Conservation (phyloP, 2,113 vertebrate species). For the Perognathus longimembris region DNA sequence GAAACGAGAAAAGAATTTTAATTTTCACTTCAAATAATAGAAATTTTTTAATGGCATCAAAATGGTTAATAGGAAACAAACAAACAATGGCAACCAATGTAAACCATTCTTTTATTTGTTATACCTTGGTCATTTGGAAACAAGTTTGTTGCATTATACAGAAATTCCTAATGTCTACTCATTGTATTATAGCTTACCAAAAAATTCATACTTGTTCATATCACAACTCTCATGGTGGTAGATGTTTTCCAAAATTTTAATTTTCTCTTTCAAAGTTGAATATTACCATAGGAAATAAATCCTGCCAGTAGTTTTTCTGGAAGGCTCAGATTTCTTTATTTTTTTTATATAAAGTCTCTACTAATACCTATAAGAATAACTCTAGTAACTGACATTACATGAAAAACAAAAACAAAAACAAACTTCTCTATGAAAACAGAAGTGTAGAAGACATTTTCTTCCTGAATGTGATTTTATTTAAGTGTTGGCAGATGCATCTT, state of each 20-base stretch:
- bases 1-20: neutral
- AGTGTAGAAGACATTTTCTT: neutral
- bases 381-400: neutral
- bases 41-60: neutral
- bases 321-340: neutral
- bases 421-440: neutral
- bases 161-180: neutral
- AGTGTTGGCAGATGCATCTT: neutral
- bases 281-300: neutral
- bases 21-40: neutral
- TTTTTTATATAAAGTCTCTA: neutral
- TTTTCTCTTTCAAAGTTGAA: neutral
- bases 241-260: neutral
- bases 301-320: neutral
- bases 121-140: neutral
- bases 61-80: too few species aligned
- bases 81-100: too few species aligned
- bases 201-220: slow-evolving; percentile 6
- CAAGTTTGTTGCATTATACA: neutral
- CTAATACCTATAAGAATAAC: neutral
- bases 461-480: neutral
- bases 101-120: neutral
- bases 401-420: too few species aligned
- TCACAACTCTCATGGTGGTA: neutral
- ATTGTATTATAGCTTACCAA: slow-evolving; percentile 38